Evolutionary conservation across 2,113 vertebrate genomes (phyloP), one percentile per base, ranked within the genome.

Genomic region (Oncorhynchus tshawytscha): DNA sequence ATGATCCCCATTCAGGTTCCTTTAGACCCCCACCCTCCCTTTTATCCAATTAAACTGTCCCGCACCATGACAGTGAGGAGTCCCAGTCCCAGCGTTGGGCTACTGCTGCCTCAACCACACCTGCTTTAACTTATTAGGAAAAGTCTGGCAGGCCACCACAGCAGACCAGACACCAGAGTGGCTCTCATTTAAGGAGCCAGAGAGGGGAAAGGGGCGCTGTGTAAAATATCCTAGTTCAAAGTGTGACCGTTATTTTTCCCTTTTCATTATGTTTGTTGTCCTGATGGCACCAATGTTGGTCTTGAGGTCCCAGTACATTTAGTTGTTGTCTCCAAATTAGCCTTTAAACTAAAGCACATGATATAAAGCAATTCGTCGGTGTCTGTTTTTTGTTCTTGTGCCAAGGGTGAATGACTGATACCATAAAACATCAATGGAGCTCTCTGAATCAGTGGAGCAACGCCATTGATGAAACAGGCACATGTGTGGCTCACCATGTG

Each of bases 401-500:
- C 90, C 88, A 90, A 60, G 82, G 54, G 64, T 65, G 77, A 80
- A 87, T 87, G 87, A 84, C 86, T 81, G 85, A 88, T 88, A 83
- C 85, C 59, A 76, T 88, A 84, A 90, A 89, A 89, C 87, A 86
- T 89, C 83, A 89, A 82, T 80, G 72, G 81, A 71, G 39, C 76
- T 70, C 80, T 77, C 78, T 88, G 88, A 92, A 83, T 92, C 91
- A 75, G 29, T 34, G 62, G 72, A 85, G 89, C 87, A 80, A 90
- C 89, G 73, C 75, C 85, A 77, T 74, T 76, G 87, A 91, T 86
- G 89, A 87, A 89, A 89, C 22, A 73, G 27, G 0, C 65, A 75
- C 70, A 22, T 39, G 65, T 72, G 45, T 73, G 71, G 29, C 13
- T 72, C 27, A 39, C 22, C 29, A 25, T 75, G 66, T 45, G 39